A percentile compares a stretch with the other conserved stretches of the same genome.
Conservation (phyloP, 2,113 vertebrate genomes). For the Crotalus horridus region DNA sequence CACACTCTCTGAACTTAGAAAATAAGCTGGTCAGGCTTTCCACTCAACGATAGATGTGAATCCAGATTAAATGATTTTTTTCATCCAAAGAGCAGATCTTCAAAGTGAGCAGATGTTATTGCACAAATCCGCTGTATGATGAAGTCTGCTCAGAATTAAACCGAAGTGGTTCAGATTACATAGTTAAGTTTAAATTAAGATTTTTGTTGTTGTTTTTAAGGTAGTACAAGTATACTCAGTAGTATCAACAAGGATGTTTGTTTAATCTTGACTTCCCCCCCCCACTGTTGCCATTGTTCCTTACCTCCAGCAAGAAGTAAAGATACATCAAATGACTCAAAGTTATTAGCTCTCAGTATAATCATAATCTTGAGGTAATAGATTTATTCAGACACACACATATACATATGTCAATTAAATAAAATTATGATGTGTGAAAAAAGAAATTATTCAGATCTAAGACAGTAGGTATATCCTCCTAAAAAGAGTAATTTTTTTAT, state of each 20-base stretch:
- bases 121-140: not conserved
- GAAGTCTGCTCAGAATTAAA: not conserved
- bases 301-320: not conserved
- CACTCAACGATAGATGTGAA: not conserved
- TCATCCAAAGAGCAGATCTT: not conserved
- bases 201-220: conserved; percentile 3
- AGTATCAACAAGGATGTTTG: conserved; percentile 18
- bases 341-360: conserved; percentile 16
- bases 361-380: conserved; percentile 43
- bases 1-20: not conserved
- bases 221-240: conserved; percentile 15
- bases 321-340: not conserved
- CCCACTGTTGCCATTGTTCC: not conserved
- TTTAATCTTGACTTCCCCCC: not conserved
- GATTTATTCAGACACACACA: not conserved
- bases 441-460: not conserved
- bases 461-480: rapidly evolving
- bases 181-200: not conserved
- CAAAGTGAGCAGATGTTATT: not conserved
- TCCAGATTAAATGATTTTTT: not conserved
- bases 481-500: not conserved
- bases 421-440: not conserved
- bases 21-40: not conserved
- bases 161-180: not conserved
- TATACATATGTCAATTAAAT: not conserved